Conservation (phyloP, 2,797 vertebrate species). For the Euthynnus affinis region DNA sequence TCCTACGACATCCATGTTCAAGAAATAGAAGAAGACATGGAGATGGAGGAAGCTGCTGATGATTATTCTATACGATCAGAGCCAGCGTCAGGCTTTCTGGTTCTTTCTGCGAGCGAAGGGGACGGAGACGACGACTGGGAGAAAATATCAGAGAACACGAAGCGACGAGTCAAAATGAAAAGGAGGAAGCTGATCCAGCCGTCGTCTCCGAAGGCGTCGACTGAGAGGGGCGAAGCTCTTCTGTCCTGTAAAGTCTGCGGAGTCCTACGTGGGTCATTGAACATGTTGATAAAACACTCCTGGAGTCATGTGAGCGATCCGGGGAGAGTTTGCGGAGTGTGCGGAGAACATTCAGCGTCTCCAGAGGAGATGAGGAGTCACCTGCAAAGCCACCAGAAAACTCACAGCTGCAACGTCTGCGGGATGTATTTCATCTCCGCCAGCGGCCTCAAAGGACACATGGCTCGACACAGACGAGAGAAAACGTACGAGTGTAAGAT, state of each 20-base stretch:
- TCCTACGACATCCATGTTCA: not conserved
- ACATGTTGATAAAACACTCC: conserved; percentile 37
- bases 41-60: not conserved
- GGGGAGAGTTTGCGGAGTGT: conserved; percentile 25
- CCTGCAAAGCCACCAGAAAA: not conserved
- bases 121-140: not conserved
- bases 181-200: not conserved
- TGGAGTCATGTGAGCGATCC: conserved; percentile 39
- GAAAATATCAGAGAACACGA: not conserved
- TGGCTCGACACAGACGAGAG: not conserved
- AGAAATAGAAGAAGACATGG: not conserved
- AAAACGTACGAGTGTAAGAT: not conserved
- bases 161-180: not conserved
- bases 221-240: rapidly evolving
- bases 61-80: not conserved
- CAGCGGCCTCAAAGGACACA: not conserved
- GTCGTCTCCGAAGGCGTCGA: not conserved
- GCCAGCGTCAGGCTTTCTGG: not conserved
- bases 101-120: not conserved
- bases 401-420: not conserved
- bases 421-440: not conserved
- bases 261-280: rapidly evolving
- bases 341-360: conserved; percentile 7
- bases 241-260: conserved; percentile 30
- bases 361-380: not conserved